Base-by-base conservation (phyloP, 2,113 vertebrate species). In the Datnioides undecimradiatus region DNA sequence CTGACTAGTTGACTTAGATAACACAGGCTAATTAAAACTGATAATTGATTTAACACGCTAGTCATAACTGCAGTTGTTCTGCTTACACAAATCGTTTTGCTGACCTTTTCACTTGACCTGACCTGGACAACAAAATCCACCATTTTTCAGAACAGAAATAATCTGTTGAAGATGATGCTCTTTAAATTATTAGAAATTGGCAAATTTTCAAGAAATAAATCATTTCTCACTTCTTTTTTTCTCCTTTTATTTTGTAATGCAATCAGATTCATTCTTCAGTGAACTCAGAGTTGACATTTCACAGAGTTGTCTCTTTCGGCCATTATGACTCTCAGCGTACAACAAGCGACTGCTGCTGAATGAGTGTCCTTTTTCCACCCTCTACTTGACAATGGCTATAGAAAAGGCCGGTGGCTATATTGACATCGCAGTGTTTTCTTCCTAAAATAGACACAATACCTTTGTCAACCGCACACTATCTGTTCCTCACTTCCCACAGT, bases 391-490 rank as follows among this genome's bases (percentile, higher is more conserved):
- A 82, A 23, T 65, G 38, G 45, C 69, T 63, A 41, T 64, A 38
- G 60, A 82, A 82, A 73, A 72, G 16, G 3, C 36, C 2, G 0
- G 19, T 48, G 75, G 52, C 71, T 54, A 19, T 65, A 73, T 64
- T 78, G 57, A 77, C 52, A 51, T 25, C 29, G 23, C 25, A 29
- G 5, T 49, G 57, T 75, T 86, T 73, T 82, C 31, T 14, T 31
- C 36, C 34, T 49, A 21, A 75, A 73, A 76, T 23, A 69, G 62
- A 52, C 59, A 55, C 25, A 54, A 72, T 73, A 41, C 52, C 43
- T 49, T 51, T 10, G n/a, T 68, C 58, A 79, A 14, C 51, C 19
- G 11, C 31, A 65, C 66, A 58, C 51, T 43, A 55, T 51, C 34
- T 55, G 55, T 38, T 71, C 19, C 21, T 16, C 1, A 2, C 12